These are phyloP conservation scores for Drosophila neonasuta DNA, from an alignment of 2,888 invertebrate species.

Conservation along the genomic window DNA sequence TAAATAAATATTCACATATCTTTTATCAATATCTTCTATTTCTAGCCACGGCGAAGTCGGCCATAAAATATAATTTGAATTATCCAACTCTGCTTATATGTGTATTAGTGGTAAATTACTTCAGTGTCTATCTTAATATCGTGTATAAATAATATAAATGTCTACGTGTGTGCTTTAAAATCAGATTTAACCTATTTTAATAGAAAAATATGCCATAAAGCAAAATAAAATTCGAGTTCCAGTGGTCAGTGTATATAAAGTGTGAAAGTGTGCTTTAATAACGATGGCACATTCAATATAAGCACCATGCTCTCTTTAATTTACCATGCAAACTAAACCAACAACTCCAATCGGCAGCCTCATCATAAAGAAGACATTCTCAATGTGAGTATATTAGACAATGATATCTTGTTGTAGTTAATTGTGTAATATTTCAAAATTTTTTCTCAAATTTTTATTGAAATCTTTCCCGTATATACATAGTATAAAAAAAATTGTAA, in stretches of 20 bases:
- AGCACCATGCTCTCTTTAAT: slow-evolving; percentile 3
- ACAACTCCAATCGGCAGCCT: not conserved
- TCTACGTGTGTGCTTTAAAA: slow-evolving; percentile 16
- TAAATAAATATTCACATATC: not conserved
- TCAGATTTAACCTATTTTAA: slow-evolving; percentile 14
- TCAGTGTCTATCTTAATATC: slow-evolving; percentile 46
- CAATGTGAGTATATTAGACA: slow-evolving; percentile 55
- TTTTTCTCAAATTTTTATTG: not conserved
- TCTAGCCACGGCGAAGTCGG: slow-evolving; percentile 35
- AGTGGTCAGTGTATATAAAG: slow-evolving; percentile 18
- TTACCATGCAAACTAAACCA: slow-evolving; percentile 22
- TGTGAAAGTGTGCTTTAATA: slow-evolving; percentile 11
- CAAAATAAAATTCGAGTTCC: slow-evolving; percentile 8
- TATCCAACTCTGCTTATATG: slow-evolving; percentile 3
- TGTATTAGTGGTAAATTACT: slow-evolving; percentile 10
- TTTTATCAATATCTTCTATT: slow-evolving; percentile 26
- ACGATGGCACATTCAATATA: slow-evolving; percentile 14
- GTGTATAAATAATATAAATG: slow-evolving; percentile 10
- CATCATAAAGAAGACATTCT: slow-evolving; percentile 28
- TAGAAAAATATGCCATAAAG: slow-evolving; percentile 8
- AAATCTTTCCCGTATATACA: not conserved
- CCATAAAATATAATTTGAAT: slow-evolving; percentile 20
- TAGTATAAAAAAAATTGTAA: not conserved
- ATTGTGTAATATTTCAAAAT: not conserved
- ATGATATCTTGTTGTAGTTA: not conserved